Evolutionary conservation across 2,888 invertebrate genomes (phyloP).

Genomic region (Eupithecia insigniata): DNA sequence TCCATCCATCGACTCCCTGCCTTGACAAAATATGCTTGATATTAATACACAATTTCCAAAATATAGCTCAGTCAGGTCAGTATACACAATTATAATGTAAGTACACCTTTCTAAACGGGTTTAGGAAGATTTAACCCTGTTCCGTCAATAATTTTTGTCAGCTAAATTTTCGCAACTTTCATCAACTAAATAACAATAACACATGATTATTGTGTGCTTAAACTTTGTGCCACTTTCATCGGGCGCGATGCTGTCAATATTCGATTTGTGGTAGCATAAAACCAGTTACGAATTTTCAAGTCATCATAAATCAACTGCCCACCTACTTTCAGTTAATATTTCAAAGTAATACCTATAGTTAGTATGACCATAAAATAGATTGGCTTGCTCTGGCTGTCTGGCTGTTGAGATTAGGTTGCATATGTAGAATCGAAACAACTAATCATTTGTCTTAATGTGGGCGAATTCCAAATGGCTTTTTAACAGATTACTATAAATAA

Average conservation of each 20-base stretch:
- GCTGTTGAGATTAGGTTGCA: neutral
- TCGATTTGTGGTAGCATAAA: constrained; percentile 56
- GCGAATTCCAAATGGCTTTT: neutral
- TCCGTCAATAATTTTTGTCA: no score
- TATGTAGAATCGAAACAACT: neutral
- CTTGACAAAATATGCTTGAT: no score
- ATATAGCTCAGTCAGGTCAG: no score
- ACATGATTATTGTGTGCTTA: constrained; percentile 16
- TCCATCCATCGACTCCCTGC: no score
- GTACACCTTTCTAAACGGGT: no score
- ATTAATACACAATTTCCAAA: neutral
- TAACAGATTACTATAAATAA: neutral
- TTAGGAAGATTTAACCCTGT: no score
- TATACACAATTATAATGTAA: no score
- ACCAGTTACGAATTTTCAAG: constrained; percentile 69
- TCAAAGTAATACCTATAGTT: constrained; percentile 23
- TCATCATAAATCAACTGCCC: constrained; percentile 63
- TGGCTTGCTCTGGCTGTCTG: neutral
- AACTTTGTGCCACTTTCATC: constrained; percentile 41
- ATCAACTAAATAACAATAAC: neutral
- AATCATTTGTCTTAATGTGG: neutral
- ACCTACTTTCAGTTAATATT: constrained; percentile 47
- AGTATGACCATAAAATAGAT: neutral
- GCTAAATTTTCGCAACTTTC: neutral
- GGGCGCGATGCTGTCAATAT: constrained; percentile 50